Conservation (phyloP, 1,140 invertebrate genomes). For the Apis florea region DNA sequence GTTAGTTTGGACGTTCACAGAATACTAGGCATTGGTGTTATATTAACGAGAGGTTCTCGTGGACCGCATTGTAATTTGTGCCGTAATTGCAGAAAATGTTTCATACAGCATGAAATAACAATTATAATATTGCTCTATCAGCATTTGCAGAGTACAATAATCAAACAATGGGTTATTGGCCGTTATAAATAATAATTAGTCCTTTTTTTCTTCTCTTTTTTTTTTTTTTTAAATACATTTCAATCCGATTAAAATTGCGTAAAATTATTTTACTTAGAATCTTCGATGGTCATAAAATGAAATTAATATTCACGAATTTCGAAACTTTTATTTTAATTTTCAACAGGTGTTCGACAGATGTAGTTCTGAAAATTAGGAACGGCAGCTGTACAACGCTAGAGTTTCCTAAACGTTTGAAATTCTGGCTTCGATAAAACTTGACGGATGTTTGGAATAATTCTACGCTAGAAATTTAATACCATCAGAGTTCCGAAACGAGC, state of each 20-base stretch:
- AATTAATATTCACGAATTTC: not conserved
- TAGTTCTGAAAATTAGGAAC: constrained; percentile 8
- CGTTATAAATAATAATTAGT: too few species aligned
- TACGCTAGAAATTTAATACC: constrained; percentile 21
- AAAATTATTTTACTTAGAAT: not conserved
- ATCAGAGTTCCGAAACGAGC: constrained; percentile 11
- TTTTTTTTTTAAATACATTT: too few species aligned
- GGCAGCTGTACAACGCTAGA: not conserved
- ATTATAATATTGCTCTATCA: not conserved
- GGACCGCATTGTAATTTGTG: not conserved
- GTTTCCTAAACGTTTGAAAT: constrained; percentile 24
- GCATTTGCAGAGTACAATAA: not conserved
- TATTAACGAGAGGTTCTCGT: constrained; percentile 2
- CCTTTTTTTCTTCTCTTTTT: too few species aligned
- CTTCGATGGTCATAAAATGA: not conserved
- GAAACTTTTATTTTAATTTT: constrained; percentile 27
- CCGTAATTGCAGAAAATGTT: constrained; percentile 28
- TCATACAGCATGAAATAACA: not conserved
- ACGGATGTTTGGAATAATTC: constrained; percentile 25
- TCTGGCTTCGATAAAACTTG: constrained; percentile 28
- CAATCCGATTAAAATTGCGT: too few species aligned
- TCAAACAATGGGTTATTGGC: not conserved
- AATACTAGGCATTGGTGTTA: not conserved
- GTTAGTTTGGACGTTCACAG: constrained; percentile 9
- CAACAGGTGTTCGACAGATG: constrained; percentile 8